Conservation (phyloP, 2,888 invertebrate genomes). For the Andrena flavipes region DNA sequence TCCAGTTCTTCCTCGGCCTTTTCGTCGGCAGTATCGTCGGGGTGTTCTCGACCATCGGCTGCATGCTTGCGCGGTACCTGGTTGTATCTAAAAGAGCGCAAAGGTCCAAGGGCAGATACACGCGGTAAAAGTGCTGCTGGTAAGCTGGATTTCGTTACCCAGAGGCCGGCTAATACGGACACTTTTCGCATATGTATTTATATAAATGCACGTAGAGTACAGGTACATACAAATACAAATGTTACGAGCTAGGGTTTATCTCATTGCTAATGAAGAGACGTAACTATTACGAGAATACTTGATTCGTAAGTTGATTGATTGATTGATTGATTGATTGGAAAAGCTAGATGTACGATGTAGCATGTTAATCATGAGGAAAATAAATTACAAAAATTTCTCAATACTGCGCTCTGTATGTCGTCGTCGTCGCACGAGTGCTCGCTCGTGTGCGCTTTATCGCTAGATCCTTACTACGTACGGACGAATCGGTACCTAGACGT, state of each 20-base stretch:
- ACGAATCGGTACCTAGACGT: constrained; percentile 66
- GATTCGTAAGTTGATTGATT: constrained; percentile 57
- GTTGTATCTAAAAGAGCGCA: constrained; percentile 44
- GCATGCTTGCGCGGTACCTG: constrained; percentile 52
- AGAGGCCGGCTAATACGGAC: constrained; percentile 49
- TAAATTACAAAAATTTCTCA: constrained; percentile 82
- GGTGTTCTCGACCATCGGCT: constrained; percentile 14
- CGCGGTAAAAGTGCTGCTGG: constrained; percentile 38
- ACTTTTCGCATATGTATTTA: constrained; percentile 82
- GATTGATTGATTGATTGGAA: constrained; percentile 51
- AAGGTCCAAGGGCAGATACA: constrained; percentile 69
- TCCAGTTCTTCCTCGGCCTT: constrained; percentile 76
- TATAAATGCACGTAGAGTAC: constrained; percentile 84
- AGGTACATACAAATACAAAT: constrained; percentile 82
- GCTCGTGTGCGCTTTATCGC: constrained; percentile 73
- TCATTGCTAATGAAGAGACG: constrained; percentile 80
- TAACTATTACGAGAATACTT: constrained; percentile 68
- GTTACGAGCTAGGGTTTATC: constrained; percentile 80
- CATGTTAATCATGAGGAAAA: constrained; percentile 79
- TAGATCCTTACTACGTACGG: constrained; percentile 69
- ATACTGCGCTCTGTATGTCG: constrained; percentile 82
- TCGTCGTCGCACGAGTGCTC: constrained; percentile 74
- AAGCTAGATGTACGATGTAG: constrained; percentile 70
- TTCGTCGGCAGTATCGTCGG: constrained; percentile 76
- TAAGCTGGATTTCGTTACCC: not conserved